Evolutionary conservation across 1,140 invertebrate species (phyloP), one percentile per base, ranked within the genome.

Genomic region (Euura saliciscinereae): DNA sequence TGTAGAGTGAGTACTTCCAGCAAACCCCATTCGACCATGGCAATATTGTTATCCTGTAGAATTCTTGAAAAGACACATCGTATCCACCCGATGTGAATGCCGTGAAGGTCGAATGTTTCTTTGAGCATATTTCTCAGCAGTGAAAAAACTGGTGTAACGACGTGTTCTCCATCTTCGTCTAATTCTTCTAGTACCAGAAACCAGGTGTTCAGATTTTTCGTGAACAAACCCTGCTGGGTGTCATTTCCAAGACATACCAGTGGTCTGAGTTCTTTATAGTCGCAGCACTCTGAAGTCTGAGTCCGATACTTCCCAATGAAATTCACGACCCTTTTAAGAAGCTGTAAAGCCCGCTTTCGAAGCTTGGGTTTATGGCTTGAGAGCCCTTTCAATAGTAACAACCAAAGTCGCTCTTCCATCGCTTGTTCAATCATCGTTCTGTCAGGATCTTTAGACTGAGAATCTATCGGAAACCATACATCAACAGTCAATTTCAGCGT

Each of bases 161-260:
- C 80, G 79, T 92, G 91, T n/a, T 86, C 86, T 79, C 91, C 90
- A 75, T 91, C 90, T 76, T 91, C 91, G 78, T 92, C 90, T 10
- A 91, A 80, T 43, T 84, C 86, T 79, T 92, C 90, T 45, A 91
- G 75, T 28, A 91, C 78, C 67, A 89, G 74, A 68, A 89, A 86
- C 69, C 85, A 87, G 67, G 85, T 82, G 28, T 83, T 79, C 78
- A 81, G 87, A 5, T 82, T 69, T n/a, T 74, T 59, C 13, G 78
- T 69, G 7, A 78, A 73, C 5, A 68, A 70, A 6, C 59, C 43
- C 43, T 71, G 8, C 44, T 59, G 45, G 65, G 69, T 7, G 10
- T 71, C 28, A 11, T 59, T 65, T 43, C 68, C 44, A 59, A 42
- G 59, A n/a, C 78, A 76, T 46, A 82, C 51, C 66, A 84, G 84